A percentile compares a stretch with the other conserved stretches of the same genome.
phyloP scores from a whole-genome alignment of 64 coral and sea anemone genomes.

The Trachythela sp. region DNA sequence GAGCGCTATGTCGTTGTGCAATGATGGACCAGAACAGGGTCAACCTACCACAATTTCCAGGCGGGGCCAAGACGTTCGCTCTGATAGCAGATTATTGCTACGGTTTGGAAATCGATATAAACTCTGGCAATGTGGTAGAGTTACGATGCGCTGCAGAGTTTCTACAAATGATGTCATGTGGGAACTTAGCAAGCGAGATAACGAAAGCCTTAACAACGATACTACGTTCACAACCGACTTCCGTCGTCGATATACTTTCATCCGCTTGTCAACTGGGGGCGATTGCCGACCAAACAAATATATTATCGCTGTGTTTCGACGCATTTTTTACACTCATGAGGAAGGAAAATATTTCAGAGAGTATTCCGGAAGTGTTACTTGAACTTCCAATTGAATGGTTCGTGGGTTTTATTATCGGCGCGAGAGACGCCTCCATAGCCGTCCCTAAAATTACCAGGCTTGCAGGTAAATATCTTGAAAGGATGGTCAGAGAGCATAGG shows the following conservation, averaged over 20 bases:
- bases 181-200: constrained; percentile 3
- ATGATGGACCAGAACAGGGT: constrained; percentile 26
- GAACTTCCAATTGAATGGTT: constrained; percentile 23
- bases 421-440: background rate
- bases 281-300: constrained; percentile 6
- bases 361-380: background rate
- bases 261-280: background rate
- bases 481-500: background rate
- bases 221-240: background rate
- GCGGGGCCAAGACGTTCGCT: background rate
- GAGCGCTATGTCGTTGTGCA: background rate
- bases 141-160: constrained; percentile 27
- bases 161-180: constrained; percentile 21
- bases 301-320: background rate
- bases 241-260: background rate
- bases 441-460: background rate
- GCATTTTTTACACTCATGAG: background rate
- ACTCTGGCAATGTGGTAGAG: background rate
- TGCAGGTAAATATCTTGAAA: background rate
- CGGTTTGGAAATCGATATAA: constrained; percentile 3
- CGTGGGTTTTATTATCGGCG: background rate
- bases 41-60: background rate
- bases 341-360: background rate
- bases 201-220: background rate
- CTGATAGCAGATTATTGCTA: constrained; percentile 32